Evolutionary conservation across 2,797 vertebrate species (phyloP).

Genomic region (Enteromius afrohamiltoni): DNA sequence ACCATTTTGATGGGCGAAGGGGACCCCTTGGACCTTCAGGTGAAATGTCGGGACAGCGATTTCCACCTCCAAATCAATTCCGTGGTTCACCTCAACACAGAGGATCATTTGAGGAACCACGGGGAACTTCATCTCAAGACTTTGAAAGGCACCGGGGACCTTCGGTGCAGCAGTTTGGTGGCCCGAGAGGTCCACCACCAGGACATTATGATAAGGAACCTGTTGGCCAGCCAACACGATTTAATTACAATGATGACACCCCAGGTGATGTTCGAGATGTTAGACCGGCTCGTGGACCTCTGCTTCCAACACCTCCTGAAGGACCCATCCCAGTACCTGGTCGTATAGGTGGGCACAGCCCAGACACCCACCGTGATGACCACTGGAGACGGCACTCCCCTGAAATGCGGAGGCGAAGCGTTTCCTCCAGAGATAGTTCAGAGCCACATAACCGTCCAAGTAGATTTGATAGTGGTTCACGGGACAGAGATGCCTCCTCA

Average conservation of each 20-base stretch:
- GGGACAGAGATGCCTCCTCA: slow-evolving; percentile 76
- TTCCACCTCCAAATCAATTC: slow-evolving; percentile 75
- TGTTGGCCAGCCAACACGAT: slow-evolving; percentile 76
- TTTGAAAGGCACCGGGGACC: slow-evolving; percentile 68
- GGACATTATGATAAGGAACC: slow-evolving; percentile 75
- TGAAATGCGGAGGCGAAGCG: slow-evolving; percentile 80
- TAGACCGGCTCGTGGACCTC: slow-evolving; percentile 85
- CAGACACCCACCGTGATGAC: slow-evolving; percentile 81
- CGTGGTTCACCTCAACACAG: slow-evolving; percentile 75
- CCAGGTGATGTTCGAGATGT: slow-evolving; percentile 70
- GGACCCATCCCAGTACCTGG: slow-evolving; percentile 69
- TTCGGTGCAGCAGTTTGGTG: slow-evolving; percentile 74
- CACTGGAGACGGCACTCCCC: slow-evolving; percentile 82
- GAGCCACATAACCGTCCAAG: slow-evolving; percentile 84
- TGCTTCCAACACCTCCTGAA: slow-evolving; percentile 86
- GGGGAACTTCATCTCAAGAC: slow-evolving; percentile 72
- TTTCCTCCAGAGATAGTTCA: slow-evolving; percentile 78
- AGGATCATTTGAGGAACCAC: slow-evolving; percentile 84
- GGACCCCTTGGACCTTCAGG: slow-evolving; percentile 65
- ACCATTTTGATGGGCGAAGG: slow-evolving; percentile 87
- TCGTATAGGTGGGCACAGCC: slow-evolving; percentile 81
- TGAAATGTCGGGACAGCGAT: slow-evolving; percentile 79
- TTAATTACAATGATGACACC: slow-evolving; percentile 81
- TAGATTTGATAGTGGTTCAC: slow-evolving; percentile 83
- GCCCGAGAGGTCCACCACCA: slow-evolving; percentile 62